phyloP scores from a whole-genome alignment of 2,113 vertebrate species.

The Eudyptes chrysolophus region DNA sequence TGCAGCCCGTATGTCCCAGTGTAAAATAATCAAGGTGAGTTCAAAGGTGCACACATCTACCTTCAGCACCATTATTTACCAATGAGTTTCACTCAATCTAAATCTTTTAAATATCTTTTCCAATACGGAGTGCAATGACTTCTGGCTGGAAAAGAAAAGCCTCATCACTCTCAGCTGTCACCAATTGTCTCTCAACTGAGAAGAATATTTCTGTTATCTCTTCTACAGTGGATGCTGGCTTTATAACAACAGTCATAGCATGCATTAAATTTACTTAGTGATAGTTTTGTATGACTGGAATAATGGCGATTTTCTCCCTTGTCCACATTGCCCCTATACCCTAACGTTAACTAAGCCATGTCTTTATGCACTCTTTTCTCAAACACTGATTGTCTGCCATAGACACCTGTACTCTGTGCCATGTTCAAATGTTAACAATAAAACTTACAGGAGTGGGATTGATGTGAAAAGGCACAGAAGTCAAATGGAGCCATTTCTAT shows the following conservation, averaged over 20 bases:
- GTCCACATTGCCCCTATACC: not conserved
- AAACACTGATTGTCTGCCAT: not conserved
- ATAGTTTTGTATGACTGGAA: not conserved
- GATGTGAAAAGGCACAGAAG: slow-evolving; percentile 26
- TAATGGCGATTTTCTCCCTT: not conserved
- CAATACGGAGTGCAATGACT: not conserved
- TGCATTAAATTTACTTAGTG: not conserved
- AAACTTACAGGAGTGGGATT: not conserved
- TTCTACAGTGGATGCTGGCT: not conserved
- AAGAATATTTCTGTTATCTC: not conserved
- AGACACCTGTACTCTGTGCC: not conserved
- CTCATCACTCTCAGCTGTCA: not conserved
- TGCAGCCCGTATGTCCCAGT: accelerated
- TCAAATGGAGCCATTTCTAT: slow-evolving; percentile 19
- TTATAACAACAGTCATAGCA: not conserved
- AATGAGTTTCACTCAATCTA: not conserved
- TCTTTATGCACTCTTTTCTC: not conserved
- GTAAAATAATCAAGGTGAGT: not conserved
- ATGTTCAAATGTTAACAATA: not conserved
- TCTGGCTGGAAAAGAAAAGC: not conserved
- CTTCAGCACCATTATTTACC: not conserved
- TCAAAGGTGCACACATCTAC: not conserved
- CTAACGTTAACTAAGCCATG: not conserved
- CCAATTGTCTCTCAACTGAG: not conserved
- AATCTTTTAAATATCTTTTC: not conserved